These are phyloP conservation scores for Drosophila monieri DNA, from an alignment of 2,888 invertebrate species.

Conservation along the genomic window DNA sequence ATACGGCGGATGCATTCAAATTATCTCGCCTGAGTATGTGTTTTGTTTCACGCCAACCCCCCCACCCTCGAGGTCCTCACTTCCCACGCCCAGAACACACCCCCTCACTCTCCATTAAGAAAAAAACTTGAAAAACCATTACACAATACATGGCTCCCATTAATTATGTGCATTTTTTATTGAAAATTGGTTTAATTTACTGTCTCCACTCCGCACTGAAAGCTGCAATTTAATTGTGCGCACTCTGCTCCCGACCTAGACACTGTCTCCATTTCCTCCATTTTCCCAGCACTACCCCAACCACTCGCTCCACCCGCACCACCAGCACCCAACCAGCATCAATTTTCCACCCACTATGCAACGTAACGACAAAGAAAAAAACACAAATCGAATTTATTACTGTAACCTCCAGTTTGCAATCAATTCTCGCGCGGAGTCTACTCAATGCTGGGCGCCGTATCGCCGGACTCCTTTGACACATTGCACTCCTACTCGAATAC, in stretches of 20 bases:
- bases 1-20: slow-evolving; percentile 96
- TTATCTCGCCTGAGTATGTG: slow-evolving; percentile 94
- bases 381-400: slow-evolving; percentile 69
- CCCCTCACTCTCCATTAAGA: not conserved
- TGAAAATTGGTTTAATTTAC: slow-evolving; percentile 62
- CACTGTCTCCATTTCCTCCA: slow-evolving; percentile 44
- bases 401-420: slow-evolving; percentile 90
- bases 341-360: slow-evolving; percentile 13
- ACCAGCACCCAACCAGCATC: not conserved
- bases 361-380: slow-evolving; percentile 15
- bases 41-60: slow-evolving; percentile 21
- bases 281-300: slow-evolving; percentile 6
- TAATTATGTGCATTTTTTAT: slow-evolving; percentile 76
- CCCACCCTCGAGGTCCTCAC: not conserved
- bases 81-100: not conserved
- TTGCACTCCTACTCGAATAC: slow-evolving; percentile 97
- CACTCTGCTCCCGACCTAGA: slow-evolving; percentile 68
- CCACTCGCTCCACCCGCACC: not conserved
- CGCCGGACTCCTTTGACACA: slow-evolving; percentile 96
- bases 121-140: slow-evolving; percentile 3
- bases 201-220: slow-evolving; percentile 22
- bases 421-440: slow-evolving; percentile 95
- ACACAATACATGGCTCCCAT: slow-evolving; percentile 48
- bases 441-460: slow-evolving; percentile 95
- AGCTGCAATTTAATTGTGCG: slow-evolving; percentile 66